Evolutionary conservation across 2,888 invertebrate species (phyloP), one percentile per base, ranked within the genome.

Genomic region (Ennomos fuscantarius): DNA sequence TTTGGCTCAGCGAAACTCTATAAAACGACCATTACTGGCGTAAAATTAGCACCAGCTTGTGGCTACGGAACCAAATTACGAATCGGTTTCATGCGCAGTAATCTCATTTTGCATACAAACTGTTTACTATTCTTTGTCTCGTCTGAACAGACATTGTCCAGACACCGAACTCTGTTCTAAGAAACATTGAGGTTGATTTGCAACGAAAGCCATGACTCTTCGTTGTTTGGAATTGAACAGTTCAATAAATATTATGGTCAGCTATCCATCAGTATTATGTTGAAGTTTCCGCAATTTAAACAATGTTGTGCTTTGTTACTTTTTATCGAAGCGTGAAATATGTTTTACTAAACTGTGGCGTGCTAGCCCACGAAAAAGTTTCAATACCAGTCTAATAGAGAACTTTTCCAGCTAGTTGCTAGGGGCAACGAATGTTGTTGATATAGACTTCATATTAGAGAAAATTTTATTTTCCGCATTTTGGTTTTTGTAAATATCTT

Each of bases 121-220:
- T 54, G 8, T 37, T 33, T 24, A 8, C 0, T 43, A 32, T 48
- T 60, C 61, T 61, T 60, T 66, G 60, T 46, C 54, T 49, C 36
- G 34, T 13, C 39, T 35, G 42, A 50, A 62, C 73, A 78, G 78
- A 84, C 74, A 73, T 58, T 73, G 62, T 60, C 65, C 81, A 83
- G 81, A 78, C 73, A 64, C 55, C 42, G 53, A 48, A 48, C 55
- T 54, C 45, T 37, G 44, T 76, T 73, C 74, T 53, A 55, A 67
- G 80, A 78, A 80, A 65, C 63, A 55, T 63, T 65, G 66, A 59
- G 63, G 60, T 69, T 74, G 72, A 77, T 82, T 79, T 76, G 71
- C 70, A 68, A 75, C 62, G 72, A 72, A 73, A 63, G 68, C 61
- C 68, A 64, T 58, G 55, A 70, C 60, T 61, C 58, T 74, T 69